Base-by-base conservation (phyloP, 2,888 invertebrate species). In the Netelia virgata region DNA sequence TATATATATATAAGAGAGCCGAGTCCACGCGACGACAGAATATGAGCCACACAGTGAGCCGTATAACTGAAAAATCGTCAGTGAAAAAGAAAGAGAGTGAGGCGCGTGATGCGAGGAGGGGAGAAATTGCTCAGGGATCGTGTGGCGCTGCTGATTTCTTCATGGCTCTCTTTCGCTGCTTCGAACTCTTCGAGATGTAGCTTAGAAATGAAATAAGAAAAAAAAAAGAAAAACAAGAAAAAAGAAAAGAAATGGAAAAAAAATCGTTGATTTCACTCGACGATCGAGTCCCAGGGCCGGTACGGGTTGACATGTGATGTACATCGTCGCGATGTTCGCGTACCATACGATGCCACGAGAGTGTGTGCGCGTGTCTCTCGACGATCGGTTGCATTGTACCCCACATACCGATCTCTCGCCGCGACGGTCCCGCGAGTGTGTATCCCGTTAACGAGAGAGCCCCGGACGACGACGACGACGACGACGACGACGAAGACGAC, bases 211-310 rank as follows among this genome's bases (percentile, higher is more conserved):
- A 28, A 28, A 79, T 41, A 47, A 36, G 50, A 66, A 63, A 76
- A 61, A 70, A 92, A 92, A 92, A 41, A 59, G 68, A 68, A 23
- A 23, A 23, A 28, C 2, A 53, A 47, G 10, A 61, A 53, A 74
- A 20, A 14, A 41, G 10, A 61, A 61, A 74, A 41, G 16, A 36
- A 61, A 75, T 41, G 47, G 66, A 55, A 83, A 63, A 70, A 92
- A 92, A 92, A 92, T 91, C 89, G 89, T 91, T 91, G 91, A 92
- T 92, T 92, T 92, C 92, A 91, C 92, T 91, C 89, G 84, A 82
- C 78, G 83, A 79, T 84, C 82, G 70, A 73, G 66, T 73, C 82
- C 78, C 78, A 72, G 77, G 81, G 88, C 83, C 88, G 92, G 90
- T 92, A 92, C 91, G 90, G 91, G 28, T 28, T 91, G 91, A 92